Evolutionary conservation across 2,113 vertebrate species (phyloP).

Genomic region (Zapus hudsonius): DNA sequence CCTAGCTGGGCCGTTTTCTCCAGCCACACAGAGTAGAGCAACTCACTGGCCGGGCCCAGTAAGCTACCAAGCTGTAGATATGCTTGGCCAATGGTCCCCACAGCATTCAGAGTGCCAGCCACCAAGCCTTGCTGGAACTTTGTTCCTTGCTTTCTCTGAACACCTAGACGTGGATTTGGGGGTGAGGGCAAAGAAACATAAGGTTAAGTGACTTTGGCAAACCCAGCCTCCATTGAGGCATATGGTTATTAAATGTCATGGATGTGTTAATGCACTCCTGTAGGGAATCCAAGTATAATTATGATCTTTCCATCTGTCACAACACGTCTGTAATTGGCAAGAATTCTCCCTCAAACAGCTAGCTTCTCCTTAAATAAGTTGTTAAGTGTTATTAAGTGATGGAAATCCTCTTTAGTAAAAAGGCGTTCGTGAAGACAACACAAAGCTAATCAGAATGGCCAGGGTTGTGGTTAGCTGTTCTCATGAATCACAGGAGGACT

Average conservation of each 20-base stretch:
- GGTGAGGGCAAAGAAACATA: neutral
- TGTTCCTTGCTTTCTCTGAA: neutral
- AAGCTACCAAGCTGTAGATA: neutral
- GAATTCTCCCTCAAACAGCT: constrained; percentile 74
- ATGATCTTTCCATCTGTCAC: constrained; percentile 84
- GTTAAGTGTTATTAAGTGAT: constrained; percentile 52
- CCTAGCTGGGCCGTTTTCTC: neutral
- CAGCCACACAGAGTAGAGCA: neutral
- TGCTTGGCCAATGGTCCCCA: neutral
- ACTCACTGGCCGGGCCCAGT: neutral
- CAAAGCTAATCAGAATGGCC: constrained; percentile 57
- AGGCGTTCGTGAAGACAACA: constrained; percentile 67
- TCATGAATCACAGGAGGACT: constrained; percentile 68
- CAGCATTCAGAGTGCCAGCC: neutral
- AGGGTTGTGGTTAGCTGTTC: constrained; percentile 48
- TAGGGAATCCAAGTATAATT: constrained; percentile 81
- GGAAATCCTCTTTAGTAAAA: constrained; percentile 59
- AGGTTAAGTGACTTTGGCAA: constrained; percentile 58
- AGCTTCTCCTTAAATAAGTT: constrained; percentile 58
- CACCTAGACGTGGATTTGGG: neutral
- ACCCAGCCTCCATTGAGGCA: constrained; percentile 71
- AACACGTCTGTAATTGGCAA: constrained; percentile 83
- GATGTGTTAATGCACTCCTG: constrained; percentile 80
- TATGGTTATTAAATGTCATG: constrained; percentile 79
- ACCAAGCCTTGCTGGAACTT: rapidly evolving